Percentiles rank a stretch among this genome's conserved stretches.
These are phyloP conservation scores for Siderastrea siderea DNA, from an alignment of 92 coral and sea anemone species.

Conservation along the genomic window DNA sequence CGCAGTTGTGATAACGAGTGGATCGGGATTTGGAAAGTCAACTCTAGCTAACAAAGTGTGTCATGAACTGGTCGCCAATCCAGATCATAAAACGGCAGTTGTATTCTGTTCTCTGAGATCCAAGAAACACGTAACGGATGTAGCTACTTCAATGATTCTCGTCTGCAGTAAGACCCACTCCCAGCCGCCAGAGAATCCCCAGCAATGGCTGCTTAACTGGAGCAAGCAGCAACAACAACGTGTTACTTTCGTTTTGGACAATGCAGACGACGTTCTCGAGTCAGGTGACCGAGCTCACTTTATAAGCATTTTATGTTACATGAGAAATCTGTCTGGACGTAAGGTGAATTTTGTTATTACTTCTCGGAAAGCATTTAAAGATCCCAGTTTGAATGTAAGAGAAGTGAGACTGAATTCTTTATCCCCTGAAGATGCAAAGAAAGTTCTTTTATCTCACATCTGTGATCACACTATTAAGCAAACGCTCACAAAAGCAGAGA, in stretches of 20 bases:
- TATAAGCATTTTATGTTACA: no score
- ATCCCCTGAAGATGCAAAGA: no score
- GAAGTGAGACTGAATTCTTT: no score
- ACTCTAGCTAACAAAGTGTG: slow-evolving; percentile 43
- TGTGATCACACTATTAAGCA: no score
- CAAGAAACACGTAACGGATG: not conserved
- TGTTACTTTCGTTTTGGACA: slow-evolving; percentile 28
- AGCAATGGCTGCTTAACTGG: slow-evolving; percentile 24
- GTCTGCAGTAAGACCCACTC: slow-evolving; percentile 4
- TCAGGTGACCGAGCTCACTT: no score
- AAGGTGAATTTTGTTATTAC: no score
- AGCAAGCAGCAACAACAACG: not conserved
- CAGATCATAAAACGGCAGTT: not conserved
- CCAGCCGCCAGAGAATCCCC: slow-evolving; percentile 17
- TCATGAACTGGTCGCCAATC: not conserved
- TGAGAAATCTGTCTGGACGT: no score
- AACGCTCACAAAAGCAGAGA: no score
- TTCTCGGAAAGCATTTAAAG: no score
- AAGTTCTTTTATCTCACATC: no score
- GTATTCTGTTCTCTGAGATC: not conserved
- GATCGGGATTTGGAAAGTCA: slow-evolving; percentile 57
- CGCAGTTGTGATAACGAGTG: slow-evolving; percentile 40
- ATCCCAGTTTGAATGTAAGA: no score
- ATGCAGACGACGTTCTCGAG: slow-evolving; percentile 10
- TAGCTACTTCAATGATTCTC: not conserved